These are phyloP conservation scores for Holothuria glaberrima DNA, from an alignment of 35 echinoderm and acorn worm species.

Conservation along the genomic window DNA sequence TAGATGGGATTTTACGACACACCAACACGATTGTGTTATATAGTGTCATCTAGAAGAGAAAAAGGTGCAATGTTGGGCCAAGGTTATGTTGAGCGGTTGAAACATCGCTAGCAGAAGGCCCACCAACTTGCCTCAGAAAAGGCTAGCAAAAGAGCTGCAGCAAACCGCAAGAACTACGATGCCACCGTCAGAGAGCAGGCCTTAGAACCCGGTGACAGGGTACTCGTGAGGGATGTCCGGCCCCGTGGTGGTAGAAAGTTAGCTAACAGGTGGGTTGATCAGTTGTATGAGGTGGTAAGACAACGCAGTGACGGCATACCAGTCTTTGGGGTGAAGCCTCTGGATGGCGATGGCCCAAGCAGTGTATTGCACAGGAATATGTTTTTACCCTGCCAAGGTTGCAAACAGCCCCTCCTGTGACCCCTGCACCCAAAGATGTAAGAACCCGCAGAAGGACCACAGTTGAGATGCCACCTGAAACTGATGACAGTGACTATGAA, in stretches of 20 bases:
- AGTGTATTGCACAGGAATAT: not conserved
- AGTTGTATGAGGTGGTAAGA: too few species aligned
- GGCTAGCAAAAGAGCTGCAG: not conserved
- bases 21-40: too few species aligned
- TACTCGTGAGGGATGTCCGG: not conserved
- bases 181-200: not conserved
- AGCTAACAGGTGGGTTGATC: too few species aligned
- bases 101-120: not conserved
- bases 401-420: too few species aligned
- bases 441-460: too few species aligned
- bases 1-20: too few species aligned
- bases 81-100: not conserved
- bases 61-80: too few species aligned
- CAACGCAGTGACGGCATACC: constrained; percentile 3
- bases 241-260: not conserved
- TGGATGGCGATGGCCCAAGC: too few species aligned
- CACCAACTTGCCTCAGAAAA: not conserved
- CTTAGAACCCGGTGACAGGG: not conserved
- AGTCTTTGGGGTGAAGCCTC: constrained; percentile 14
- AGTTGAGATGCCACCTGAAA: too few species aligned
- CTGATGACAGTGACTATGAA: too few species aligned
- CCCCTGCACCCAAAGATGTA: not conserved
- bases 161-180: not conserved
- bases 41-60: too few species aligned
- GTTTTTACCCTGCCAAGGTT: not conserved